These are phyloP conservation scores for Myotis findleyi DNA, from an alignment of 2,797 vertebrate species.

Conservation along the genomic window DNA sequence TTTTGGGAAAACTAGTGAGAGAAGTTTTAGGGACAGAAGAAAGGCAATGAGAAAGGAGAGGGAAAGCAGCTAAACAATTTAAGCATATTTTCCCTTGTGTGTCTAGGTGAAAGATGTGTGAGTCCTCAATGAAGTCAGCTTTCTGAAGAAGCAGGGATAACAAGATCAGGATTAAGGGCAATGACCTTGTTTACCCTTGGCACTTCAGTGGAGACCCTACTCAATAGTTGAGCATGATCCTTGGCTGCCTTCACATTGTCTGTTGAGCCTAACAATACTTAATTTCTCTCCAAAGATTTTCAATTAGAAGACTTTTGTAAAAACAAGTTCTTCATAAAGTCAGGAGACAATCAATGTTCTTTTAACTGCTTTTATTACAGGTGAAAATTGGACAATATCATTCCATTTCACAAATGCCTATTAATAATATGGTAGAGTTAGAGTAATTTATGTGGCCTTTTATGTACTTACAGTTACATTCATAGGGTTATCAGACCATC, in stretches of 20 bases:
- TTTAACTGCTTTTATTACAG: not conserved
- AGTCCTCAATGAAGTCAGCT: not conserved
- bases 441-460: not conserved
- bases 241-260: not conserved
- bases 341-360: not conserved
- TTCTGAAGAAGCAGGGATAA: not conserved
- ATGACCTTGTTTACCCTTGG: not conserved
- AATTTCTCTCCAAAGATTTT: not conserved
- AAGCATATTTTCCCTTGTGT: not conserved
- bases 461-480: not conserved
- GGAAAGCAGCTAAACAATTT: not conserved
- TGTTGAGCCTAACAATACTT: not conserved
- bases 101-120: not conserved
- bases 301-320: not conserved
- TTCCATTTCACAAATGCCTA: not conserved
- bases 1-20: not conserved
- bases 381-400: not conserved
- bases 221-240: not conserved
- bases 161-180: not conserved
- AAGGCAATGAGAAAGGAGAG: not conserved
- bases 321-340: slow-evolving; percentile 39
- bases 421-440: not conserved
- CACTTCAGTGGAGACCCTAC: not conserved
- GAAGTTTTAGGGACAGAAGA: not conserved
- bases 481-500: not conserved